Evolutionary conservation across 2,888 invertebrate species (phyloP).

Genomic region (Pheosia tremula): DNA sequence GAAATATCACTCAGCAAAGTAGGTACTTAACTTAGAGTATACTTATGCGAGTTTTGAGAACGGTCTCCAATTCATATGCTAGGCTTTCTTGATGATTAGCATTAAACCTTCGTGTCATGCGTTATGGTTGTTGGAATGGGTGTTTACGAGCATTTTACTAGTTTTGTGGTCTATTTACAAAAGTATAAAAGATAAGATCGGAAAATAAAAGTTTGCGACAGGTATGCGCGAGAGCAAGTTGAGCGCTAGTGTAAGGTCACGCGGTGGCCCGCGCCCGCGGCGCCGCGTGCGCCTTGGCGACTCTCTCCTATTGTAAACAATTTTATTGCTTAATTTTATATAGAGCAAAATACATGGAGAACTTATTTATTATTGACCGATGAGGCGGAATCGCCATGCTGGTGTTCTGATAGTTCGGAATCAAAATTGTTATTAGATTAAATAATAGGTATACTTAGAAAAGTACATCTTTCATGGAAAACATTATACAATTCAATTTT

Average conservation of each 20-base stretch:
- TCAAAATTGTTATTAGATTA: background rate
- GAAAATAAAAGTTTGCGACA: slow-evolving; percentile 44
- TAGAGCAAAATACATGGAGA: slow-evolving; percentile 57
- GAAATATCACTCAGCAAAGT: slow-evolving; percentile 43
- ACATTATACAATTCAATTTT: too few species aligned
- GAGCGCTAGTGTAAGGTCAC: slow-evolving; percentile 23
- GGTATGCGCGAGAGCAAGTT: slow-evolving; percentile 33
- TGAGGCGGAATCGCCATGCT: slow-evolving; percentile 30
- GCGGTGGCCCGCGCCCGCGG: slow-evolving; percentile 44
- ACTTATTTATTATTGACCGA: slow-evolving; percentile 50
- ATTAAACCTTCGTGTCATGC: slow-evolving; percentile 54
- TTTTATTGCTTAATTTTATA: slow-evolving; percentile 69
- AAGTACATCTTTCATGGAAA: background rate
- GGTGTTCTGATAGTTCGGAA: slow-evolving; percentile 30
- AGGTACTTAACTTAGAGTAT: slow-evolving; percentile 12
- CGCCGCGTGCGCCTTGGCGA: slow-evolving; percentile 37
- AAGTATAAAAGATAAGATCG: slow-evolving; percentile 34
- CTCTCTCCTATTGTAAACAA: slow-evolving; percentile 60
- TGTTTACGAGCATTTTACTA: slow-evolving; percentile 16
- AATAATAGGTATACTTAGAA: background rate
- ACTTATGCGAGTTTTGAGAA: slow-evolving; percentile 39
- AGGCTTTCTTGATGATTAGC: slow-evolving; percentile 48
- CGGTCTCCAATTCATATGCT: slow-evolving; percentile 49
- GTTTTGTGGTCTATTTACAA: slow-evolving; percentile 33
- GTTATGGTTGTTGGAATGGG: slow-evolving; percentile 30